Percentiles rank a stretch among this genome's conserved stretches.
Conservation (phyloP, 2,797 vertebrate genomes). For the Aplochiton taeniatus region DNA sequence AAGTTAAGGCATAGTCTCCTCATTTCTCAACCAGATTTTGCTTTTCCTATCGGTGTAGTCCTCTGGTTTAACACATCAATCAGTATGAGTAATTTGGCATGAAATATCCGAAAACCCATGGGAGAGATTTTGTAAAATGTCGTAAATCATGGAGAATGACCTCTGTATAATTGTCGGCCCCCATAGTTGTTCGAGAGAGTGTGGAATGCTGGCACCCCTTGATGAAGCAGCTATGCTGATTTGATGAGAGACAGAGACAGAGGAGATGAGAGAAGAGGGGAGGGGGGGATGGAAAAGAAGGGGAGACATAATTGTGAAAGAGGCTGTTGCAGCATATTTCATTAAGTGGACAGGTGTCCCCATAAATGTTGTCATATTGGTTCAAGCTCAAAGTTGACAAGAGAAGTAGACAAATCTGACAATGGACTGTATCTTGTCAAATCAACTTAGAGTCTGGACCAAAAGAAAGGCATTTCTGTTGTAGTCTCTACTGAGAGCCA, state of each 20-base stretch:
- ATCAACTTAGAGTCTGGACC: too few species aligned
- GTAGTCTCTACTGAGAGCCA: too few species aligned
- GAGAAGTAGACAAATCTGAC: not conserved
- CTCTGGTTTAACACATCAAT: conserved; percentile 59
- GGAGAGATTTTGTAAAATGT: conserved; percentile 62
- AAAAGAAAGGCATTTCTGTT: too few species aligned
- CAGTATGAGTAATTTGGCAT: conserved; percentile 65
- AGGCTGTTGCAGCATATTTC: not conserved
- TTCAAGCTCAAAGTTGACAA: conserved; percentile 4
- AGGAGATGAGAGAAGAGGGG: conserved; percentile 28
- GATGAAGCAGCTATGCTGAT: conserved; percentile 58
- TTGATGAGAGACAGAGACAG: conserved; percentile 44
- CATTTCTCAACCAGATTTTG: conserved; percentile 49
- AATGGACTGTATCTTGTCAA: not conserved
- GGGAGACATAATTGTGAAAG: not conserved
- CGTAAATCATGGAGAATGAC: conserved; percentile 68
- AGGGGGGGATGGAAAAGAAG: too few species aligned
- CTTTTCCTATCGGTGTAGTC: conserved; percentile 47
- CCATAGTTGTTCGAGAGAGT: conserved; percentile 40
- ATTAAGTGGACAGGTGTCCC: conserved; percentile 21
- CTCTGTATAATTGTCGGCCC: conserved; percentile 61
- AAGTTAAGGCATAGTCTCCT: conserved; percentile 48
- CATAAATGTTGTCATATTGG: not conserved
- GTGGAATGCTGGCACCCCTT: conserved; percentile 58
- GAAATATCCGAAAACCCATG: conserved; percentile 62